A percentile compares a stretch with the other conserved stretches of the same genome.
Evolutionary conservation across 2,113 vertebrate species (phyloP).

Genomic region (Bujurquina vittata): DNA sequence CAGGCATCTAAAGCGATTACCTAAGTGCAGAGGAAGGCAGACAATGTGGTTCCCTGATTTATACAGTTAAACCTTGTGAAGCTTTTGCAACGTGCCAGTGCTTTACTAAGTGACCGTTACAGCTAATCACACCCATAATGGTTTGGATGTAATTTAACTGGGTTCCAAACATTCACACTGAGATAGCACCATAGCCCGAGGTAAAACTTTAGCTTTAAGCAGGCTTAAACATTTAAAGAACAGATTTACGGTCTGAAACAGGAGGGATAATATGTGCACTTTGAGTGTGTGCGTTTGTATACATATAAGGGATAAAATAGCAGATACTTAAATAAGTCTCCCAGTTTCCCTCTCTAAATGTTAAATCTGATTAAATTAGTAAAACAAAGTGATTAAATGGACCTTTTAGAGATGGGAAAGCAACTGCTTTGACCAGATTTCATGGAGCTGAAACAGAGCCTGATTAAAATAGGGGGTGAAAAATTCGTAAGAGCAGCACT

Average conservation of each 20-base stretch:
- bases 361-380: constrained; percentile 52
- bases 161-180: constrained; percentile 34
- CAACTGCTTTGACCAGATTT: constrained; percentile 47
- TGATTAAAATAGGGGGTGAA: constrained; percentile 37
- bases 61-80: constrained; percentile 33
- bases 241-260: constrained; percentile 18
- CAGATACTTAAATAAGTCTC: constrained; percentile 28
- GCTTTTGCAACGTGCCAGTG: constrained; percentile 43
- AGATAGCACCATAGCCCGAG: constrained; percentile 21
- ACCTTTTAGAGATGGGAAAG: constrained; percentile 31
- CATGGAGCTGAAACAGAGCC: constrained; percentile 42
- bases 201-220: constrained; percentile 35
- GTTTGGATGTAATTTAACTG: constrained; percentile 44
- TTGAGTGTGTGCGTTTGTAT: constrained; percentile 21
- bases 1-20: background rate
- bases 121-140: constrained; percentile 59
- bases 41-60: constrained; percentile 32
- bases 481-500: constrained; percentile 14
- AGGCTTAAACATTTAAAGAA: constrained; percentile 36
- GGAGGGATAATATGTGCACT: constrained; percentile 5
- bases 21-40: background rate
- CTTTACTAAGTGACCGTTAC: constrained; percentile 65
- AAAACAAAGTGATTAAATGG: constrained; percentile 53
- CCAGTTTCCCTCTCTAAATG: constrained; percentile 12
- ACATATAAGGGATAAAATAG: constrained; percentile 20